Conservation (phyloP, 2,113 vertebrate species). For the Sciurus niger region DNA sequence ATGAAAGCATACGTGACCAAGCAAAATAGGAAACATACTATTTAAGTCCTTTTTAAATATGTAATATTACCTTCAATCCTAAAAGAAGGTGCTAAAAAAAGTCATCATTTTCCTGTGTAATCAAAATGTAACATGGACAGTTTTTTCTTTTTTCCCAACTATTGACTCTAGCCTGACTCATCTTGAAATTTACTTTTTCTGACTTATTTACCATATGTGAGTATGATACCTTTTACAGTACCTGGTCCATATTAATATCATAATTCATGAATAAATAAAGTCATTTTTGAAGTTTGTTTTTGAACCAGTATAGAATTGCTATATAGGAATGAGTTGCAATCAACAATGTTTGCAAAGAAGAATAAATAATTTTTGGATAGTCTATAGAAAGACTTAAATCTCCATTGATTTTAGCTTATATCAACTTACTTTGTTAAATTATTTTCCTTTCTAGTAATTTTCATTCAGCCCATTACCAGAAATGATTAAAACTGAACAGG, state of each 20-base stretch:
- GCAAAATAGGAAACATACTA: neutral
- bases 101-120: neutral
- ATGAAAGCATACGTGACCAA: neutral
- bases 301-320: neutral
- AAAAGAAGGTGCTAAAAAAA: neutral
- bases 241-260: neutral
- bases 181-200: neutral
- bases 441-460: constrained; percentile 78
- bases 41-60: neutral
- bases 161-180: neutral
- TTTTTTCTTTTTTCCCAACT: neutral
- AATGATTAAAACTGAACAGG: constrained; percentile 67
- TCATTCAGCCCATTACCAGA: constrained; percentile 73
- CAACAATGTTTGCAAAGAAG: neutral
- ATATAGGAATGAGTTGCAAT: neutral
- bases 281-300: neutral
- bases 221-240: neutral
- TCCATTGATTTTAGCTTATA: constrained; percentile 56
- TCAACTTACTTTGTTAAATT: constrained; percentile 75
- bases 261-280: constrained; percentile 3
- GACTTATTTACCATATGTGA: neutral
- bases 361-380: constrained; percentile 73
- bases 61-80: neutral
- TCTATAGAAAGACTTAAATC: constrained; percentile 76
- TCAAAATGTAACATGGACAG: neutral